Base-by-base conservation (phyloP, 2,888 invertebrate genomes). In the Lepas anatifera region DNA sequence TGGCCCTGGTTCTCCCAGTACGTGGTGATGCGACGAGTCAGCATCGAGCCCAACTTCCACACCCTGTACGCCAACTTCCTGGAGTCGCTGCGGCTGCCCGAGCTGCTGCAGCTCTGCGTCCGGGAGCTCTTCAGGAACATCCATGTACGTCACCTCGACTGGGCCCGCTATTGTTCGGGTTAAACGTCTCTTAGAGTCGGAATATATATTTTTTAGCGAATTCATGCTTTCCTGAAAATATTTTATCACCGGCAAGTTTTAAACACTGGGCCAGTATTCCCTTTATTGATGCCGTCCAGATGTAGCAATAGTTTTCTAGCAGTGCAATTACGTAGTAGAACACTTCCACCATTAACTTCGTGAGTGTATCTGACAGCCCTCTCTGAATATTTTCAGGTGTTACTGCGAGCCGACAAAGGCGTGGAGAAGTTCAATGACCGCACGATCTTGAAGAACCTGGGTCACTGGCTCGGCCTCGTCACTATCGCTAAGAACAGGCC, bases 391-490 rank as follows among this genome's bases (percentile, higher is more conserved):
- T 16, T 78, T 67, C 76, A 85, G 83, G 87, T 88, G 46, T 83
- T 99, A 67, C 81, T 99, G 74, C 86, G 95, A 73, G 95, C 96
- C 73, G 99, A 99, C 79, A 99, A 99, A 82, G 95, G 95, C 68
- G 95, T 95, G 76, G 95, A 95, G 25, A 99, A 99, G 83, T 99
- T 98, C 82, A 96, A 96, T 25, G 99, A 99, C 81, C 86, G 98
- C 71, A 95, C 97, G 68, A 82, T 99, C 69, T 81, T 99, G 74
- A 99, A 99, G 82, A 99, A 99, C 83, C 86, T 99, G 25, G 99
- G 99, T 52, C 97, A 98, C 82, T 99, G 99, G 99, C 84, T 99
- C 72, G 99, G 99, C 70, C 92, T 98, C 89, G 85, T 99, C 76
- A 98, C 98, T 0, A 82, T 99, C 67, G 92, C 92, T 67, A 89